phyloP scores from a whole-genome alignment of 1,140 invertebrate species.

The Bombus huntii region DNA sequence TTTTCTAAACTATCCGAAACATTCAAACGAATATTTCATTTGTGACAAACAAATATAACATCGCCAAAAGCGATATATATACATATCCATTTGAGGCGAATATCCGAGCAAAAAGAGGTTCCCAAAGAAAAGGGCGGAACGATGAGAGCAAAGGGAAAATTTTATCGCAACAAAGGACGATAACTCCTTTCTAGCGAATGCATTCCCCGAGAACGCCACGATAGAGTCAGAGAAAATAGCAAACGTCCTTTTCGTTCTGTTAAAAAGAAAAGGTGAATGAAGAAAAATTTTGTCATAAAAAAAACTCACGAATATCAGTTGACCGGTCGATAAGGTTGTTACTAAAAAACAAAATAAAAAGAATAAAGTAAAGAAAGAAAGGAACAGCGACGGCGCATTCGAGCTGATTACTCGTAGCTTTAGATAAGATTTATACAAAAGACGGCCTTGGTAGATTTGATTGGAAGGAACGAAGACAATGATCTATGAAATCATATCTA shows the following conservation, averaged over 20 bases:
- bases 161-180: constrained; percentile 2
- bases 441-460: constrained; percentile 25
- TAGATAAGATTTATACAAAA: constrained; percentile 60
- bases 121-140: not conserved
- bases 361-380: not conserved
- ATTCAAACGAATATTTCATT: not conserved
- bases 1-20: not conserved
- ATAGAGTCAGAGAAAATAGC: not conserved
- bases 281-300: not conserved
- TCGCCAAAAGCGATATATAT: too few species aligned
- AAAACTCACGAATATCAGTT: constrained; percentile 14
- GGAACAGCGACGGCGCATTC: not conserved
- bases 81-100: not conserved
- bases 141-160: not conserved
- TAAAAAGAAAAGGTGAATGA: too few species aligned
- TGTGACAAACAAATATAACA: not conserved
- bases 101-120: not conserved
- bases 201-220: not conserved
- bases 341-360: not conserved
- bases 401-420: constrained; percentile 18
- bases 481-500: constrained; percentile 24
- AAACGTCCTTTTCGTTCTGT: not conserved
- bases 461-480: constrained; percentile 28
- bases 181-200: not conserved
- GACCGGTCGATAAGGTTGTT: constrained; percentile 10